A percentile compares a stretch with the other conserved stretches of the same genome.
phyloP scores from a whole-genome alignment of 2,113 vertebrate genomes.

The Uria aalge region DNA sequence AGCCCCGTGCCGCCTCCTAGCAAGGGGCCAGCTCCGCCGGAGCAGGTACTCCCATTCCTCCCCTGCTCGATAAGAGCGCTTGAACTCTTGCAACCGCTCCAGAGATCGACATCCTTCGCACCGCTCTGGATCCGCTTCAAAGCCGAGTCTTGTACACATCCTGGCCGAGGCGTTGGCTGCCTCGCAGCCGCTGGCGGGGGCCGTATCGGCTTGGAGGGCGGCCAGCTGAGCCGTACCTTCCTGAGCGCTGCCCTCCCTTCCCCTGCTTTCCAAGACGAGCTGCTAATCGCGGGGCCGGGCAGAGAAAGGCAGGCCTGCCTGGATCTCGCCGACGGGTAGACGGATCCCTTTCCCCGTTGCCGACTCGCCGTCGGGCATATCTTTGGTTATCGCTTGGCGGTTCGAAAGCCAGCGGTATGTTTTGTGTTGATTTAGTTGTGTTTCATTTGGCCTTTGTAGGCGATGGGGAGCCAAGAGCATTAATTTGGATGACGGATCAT shows the following conservation, averaged over 20 bases:
- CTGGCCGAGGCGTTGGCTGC: conserved; percentile 33
- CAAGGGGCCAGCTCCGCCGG: background rate
- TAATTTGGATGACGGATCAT: conserved; percentile 65
- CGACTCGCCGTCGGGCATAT: background rate
- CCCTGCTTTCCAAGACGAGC: background rate
- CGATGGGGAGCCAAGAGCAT: conserved; percentile 54
- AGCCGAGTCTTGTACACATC: conserved; percentile 19
- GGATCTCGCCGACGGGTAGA: background rate
- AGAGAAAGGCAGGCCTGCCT: background rate
- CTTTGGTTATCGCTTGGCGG: background rate
- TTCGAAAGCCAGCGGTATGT: background rate
- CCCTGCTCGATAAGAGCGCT: background rate
- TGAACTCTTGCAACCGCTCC: background rate
- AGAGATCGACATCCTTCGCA: background rate
- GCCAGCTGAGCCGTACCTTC: background rate
- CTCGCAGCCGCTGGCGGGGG: conserved; percentile 9
- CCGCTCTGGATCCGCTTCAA: conserved; percentile 9
- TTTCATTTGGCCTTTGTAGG: conserved; percentile 60
- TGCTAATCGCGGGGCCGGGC: background rate
- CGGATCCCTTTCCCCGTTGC: background rate
- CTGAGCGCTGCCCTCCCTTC: background rate
- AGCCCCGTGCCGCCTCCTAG: background rate
- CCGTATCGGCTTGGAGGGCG: background rate
- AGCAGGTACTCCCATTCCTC: background rate
- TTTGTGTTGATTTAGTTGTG: conserved; percentile 59